Percentiles rank a stretch among this genome's conserved stretches.
Conservation (phyloP, 2,888 invertebrate genomes). For the Ditylenchus weischeri region DNA sequence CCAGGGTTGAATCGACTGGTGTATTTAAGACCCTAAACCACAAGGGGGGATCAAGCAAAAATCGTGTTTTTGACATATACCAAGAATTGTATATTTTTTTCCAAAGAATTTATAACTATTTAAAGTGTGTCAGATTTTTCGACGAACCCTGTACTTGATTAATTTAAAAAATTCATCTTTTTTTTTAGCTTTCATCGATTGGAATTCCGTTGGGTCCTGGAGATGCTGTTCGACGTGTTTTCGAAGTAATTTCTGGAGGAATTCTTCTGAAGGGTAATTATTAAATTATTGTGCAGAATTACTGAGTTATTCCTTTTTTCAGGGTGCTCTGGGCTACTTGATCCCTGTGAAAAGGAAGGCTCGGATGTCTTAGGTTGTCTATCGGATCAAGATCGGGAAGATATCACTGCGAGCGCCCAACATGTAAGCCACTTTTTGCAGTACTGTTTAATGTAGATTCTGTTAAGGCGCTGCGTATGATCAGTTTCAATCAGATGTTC, state of each 20-base stretch:
- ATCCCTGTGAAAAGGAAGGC: conserved; percentile 95
- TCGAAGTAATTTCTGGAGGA: conserved; percentile 92
- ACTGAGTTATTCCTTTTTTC: conserved; percentile 20
- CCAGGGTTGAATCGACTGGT: too few species aligned
- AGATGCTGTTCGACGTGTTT: conserved; percentile 85
- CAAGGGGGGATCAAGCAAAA: too few species aligned
- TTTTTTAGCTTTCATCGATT: conserved; percentile 71
- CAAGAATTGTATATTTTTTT: too few species aligned
- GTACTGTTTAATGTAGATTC: not conserved
- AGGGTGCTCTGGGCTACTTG: conserved; percentile 83
- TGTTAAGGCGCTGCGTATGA: conserved; percentile 75
- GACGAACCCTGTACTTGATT: too few species aligned
- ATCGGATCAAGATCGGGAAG: conserved; percentile 85
- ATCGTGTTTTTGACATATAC: too few species aligned
- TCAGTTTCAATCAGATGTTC: conserved; percentile 93
- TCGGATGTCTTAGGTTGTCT: conserved; percentile 79
- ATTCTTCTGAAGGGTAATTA: conserved; percentile 70
- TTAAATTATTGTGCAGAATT: not conserved
- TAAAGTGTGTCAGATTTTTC: too few species aligned
- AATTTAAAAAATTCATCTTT: too few species aligned
- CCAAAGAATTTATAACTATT: too few species aligned
- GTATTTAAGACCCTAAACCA: too few species aligned
- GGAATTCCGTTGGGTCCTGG: conserved; percentile 75
- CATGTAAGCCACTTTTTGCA: conserved; percentile 66
- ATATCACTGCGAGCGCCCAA: conserved; percentile 90